Evolutionary conservation across 1,140 invertebrate genomes (phyloP), one percentile per base, ranked within the genome.

Genomic region (Sitobion miscanthi): DNA sequence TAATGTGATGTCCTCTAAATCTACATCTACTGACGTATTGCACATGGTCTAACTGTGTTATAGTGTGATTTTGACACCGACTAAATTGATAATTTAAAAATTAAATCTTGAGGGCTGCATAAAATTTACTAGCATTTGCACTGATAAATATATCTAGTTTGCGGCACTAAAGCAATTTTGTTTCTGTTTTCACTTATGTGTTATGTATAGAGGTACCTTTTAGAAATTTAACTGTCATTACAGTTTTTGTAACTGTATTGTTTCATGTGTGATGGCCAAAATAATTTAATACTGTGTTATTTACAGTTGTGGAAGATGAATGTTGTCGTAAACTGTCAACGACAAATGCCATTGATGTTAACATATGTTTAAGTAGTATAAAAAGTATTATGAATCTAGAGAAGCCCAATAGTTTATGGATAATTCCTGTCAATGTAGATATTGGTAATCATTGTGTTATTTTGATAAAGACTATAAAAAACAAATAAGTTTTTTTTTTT

Each of bases 371-470:
- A 85, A 93, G 91, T 86, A 93, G 91, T 54, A 35, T 93, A 0
- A 93, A 93, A 30, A 21, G 30, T 86, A 86, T 93, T 30, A 93
- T 93, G 91, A 85, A 86, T 86, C 4, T 93, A 54, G 82, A 93
- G 17, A 93, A 93, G 86, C 52, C 91, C 2, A 93, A 93, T 38
- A 93, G 91, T n/a, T 30, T 93, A 83, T 93, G 91, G 91, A n/a
- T 93, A 25, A 85, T 93, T 85, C 91, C 91, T 93, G 45, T 93
- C 30, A 86, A 93, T 45, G 42, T 93, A 54, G 47, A 93, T 30
- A 85, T 42, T n/a, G 82, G 82, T 85, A 85, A 93, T 85, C 54
- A 93, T 85, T 85, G 20, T 83, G 35, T 38, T n/a, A 38, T 21
- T 77, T n/a, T 86, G 5, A 23, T n/a, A 17, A 35, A 82, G 1